Conservation (phyloP, 2,888 invertebrate species). For the Eretmocerus hayati region DNA sequence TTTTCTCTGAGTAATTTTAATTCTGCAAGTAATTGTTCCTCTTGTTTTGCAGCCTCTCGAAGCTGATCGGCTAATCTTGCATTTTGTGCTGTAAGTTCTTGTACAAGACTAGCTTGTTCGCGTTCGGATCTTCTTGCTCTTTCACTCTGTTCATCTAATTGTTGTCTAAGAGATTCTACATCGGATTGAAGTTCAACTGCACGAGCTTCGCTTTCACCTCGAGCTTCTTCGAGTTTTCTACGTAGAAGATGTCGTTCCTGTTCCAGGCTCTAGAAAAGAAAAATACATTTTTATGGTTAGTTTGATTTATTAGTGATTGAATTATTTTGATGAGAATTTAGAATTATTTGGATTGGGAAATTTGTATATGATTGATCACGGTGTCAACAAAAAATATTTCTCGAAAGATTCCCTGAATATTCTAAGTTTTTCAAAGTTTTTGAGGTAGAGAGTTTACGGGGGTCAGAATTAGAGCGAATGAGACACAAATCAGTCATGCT, state of each 20-base stretch:
- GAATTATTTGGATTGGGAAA: no score
- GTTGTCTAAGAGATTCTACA: conserved; percentile 69
- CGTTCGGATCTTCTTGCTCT: conserved; percentile 57
- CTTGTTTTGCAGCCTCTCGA: conserved; percentile 73
- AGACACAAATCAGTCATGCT: no score
- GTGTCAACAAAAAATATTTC: no score
- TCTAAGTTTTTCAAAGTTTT: no score
- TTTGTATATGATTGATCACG: no score
- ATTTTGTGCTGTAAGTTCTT: conserved; percentile 84
- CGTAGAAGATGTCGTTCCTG: conserved; percentile 87
- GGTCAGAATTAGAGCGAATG: no score
- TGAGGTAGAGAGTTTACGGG: no score
- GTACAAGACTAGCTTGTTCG: conserved; percentile 73
- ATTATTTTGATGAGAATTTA: no score
- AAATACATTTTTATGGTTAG: background rate
- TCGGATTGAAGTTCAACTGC: conserved; percentile 85
- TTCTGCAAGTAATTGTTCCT: conserved; percentile 73
- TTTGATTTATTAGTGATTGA: no score
- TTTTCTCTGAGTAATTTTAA: conserved; percentile 78
- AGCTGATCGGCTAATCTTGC: conserved; percentile 77
- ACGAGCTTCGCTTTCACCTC: conserved; percentile 82
- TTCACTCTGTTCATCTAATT: conserved; percentile 56
- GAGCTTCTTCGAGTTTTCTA: conserved; percentile 75
- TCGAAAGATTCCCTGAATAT: no score
- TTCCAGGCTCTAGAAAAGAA: conserved; percentile 70